Evolutionary conservation across 2,113 vertebrate species (phyloP).

Genomic region (Eleginops maclovinus): DNA sequence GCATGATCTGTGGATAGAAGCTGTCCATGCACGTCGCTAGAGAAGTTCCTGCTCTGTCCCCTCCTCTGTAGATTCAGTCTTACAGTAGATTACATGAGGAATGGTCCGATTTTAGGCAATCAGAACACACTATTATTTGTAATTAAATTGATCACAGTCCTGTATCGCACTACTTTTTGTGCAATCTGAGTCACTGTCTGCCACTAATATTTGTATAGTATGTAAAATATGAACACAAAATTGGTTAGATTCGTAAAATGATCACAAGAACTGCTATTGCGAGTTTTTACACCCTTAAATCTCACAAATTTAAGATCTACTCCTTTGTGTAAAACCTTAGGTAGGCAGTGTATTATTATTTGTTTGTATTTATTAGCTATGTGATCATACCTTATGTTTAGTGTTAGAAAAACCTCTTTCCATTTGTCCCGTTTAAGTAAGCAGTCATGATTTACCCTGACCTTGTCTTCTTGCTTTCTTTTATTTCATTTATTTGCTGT

Average conservation of each 20-base stretch:
- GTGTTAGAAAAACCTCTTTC: background rate
- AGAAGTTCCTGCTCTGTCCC: background rate
- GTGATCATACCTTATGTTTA: background rate
- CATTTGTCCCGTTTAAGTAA: background rate
- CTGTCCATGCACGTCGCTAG: background rate
- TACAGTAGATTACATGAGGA: background rate
- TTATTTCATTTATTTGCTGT: background rate
- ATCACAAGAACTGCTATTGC: too few relatives aligned
- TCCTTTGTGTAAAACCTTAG: background rate
- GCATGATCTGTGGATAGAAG: background rate
- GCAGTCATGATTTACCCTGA: background rate
- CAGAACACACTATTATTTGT: too few relatives aligned
- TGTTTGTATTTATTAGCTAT: background rate
- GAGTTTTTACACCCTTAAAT: too few relatives aligned
- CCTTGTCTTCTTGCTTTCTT: background rate
- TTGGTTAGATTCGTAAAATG: too few relatives aligned
- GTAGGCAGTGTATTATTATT: too few relatives aligned
- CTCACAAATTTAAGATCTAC: too few relatives aligned
- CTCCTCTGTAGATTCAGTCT: background rate
- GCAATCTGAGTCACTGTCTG: too few relatives aligned
- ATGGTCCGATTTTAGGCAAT: too few relatives aligned
- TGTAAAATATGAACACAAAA: too few relatives aligned
- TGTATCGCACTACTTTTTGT: too few relatives aligned
- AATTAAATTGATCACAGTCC: too few relatives aligned
- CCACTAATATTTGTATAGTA: too few relatives aligned